Evolutionary conservation across 2,797 vertebrate species (phyloP).

Genomic region (Ataeniobius toweri): DNA sequence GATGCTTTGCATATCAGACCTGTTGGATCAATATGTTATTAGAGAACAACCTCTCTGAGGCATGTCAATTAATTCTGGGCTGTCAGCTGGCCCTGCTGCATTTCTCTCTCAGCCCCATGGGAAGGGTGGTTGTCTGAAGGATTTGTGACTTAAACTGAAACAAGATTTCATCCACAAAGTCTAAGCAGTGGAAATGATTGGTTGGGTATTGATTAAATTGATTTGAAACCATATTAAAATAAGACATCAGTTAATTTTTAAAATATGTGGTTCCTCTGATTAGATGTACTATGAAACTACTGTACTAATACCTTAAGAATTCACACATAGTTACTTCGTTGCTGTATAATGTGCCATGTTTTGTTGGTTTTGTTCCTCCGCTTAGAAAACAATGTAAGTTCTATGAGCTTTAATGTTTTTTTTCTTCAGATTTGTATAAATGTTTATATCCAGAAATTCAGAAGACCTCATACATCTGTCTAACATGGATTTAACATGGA

Average conservation of each 20-base stretch:
- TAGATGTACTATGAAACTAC: too few species aligned
- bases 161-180: slow-evolving; percentile 39
- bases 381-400: neutral
- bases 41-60: slow-evolving; percentile 88
- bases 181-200: slow-evolving; percentile 3
- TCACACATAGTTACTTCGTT: neutral
- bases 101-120: slow-evolving; percentile 64
- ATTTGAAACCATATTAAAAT: slow-evolving; percentile 5
- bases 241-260: neutral
- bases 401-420: neutral
- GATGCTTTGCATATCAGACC: slow-evolving; percentile 88
- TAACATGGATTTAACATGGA: neutral
- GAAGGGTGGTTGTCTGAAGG: slow-evolving; percentile 69
- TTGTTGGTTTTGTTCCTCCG: neutral
- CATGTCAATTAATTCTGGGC: slow-evolving; percentile 89
- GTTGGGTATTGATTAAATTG: slow-evolving; percentile 6
- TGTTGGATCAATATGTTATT: slow-evolving; percentile 92
- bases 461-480: neutral
- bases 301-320: too few species aligned
- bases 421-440: neutral
- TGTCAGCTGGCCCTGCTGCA: slow-evolving; percentile 78
- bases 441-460: neutral
- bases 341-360: neutral
- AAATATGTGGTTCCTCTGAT: neutral
- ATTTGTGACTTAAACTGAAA: slow-evolving; percentile 56